Evolutionary conservation across 2,888 invertebrate genomes (phyloP), one percentile per base, ranked within the genome.

Genomic region (Amiota communis): DNA sequence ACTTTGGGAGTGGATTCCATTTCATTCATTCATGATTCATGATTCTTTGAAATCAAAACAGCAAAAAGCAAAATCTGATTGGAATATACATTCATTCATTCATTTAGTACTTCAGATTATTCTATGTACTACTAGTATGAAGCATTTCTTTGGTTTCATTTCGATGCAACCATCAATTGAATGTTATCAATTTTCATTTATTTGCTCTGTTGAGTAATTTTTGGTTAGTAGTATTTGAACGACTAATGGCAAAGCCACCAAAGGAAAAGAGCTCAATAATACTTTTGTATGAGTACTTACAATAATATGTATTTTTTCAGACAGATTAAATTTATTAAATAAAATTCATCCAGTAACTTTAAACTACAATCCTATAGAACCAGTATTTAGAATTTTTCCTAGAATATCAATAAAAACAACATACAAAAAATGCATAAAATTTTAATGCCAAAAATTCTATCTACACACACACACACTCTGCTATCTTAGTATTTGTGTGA

Each of bases 141-240:
- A 36, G 36, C 36, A 36, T 36, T 17, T 57, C 15, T 57, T 57
- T 11, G 15, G 10, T n/a, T 59, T 59, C 15, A 53, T 23, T 63
- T 36, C 13, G 2, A 48, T 65, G 17, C 48, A n/a, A 48, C 17
- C 36, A 10, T 70, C 47, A 15, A 48, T 15, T 78, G 83, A 6
- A 83, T 86, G 75, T 81, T 84, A 83, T 84, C 86, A 77, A 74
- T 76, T 79, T 73, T 75, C 77, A 83, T 84, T 86, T 84, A 81
- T 84, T 84, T 84, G 82, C 80, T 75, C 72, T 78, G 80, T 81
- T 81, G 83, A 85, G 86, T 83, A 83, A 83, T 83, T 85, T 85
- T 6, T 36, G 36, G 36, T 6, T 36, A 36, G 78, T 36, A 36
- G 78, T 85, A 81, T 85, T 85, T 84, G 65, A 65, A 65, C 65